Base-by-base conservation (phyloP, 2,888 invertebrate genomes). In the Keiferia lycopersicella region DNA sequence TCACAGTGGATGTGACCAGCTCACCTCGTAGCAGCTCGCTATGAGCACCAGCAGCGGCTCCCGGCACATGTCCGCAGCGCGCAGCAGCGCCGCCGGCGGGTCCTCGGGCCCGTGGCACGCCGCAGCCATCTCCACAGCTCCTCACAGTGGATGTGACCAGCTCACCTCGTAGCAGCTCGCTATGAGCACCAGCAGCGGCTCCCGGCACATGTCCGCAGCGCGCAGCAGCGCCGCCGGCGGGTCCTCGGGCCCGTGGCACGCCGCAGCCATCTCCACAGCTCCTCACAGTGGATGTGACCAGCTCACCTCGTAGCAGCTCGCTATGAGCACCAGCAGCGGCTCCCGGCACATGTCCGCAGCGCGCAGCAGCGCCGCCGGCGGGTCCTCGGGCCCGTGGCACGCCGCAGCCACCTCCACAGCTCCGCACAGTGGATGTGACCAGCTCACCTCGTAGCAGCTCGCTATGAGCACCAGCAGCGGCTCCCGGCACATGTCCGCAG, bases 111-210 rank as follows among this genome's bases (percentile, higher is more conserved):
- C n/a, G n/a, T n/a, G n/a, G n/a, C n/a, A n/a, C n/a, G n/a, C n/a
- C n/a, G n/a, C n/a, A n/a, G n/a, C n/a, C n/a, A n/a, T n/a, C n/a
- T n/a, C 91, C 95, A 92, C 61, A 95, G 76, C 76, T 93, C 92
- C n/a, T n/a, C n/a, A n/a, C n/a, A n/a, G n/a, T n/a, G n/a, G n/a
- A n/a, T n/a, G n/a, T n/a, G n/a, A n/a, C n/a, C n/a, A 6, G 10
- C 56, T n/a, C 74, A 94, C 95, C 92, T 95, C 95, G 76, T 95
- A 95, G 77, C 94, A 94, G 65, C 94, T 94, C 14, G 95, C 95
- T 51, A 95, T 86, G 65, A 95, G 91, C 12, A 94, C 94, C 10
- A 95, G 85, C 63, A 95, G 77, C 0, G 95, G 95, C 70, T 93
- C 93, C 34, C 92, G 86, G 66, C 93, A 93, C 45, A 86, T 71